These are phyloP conservation scores for Pseudomyrmex concolor DNA, from an alignment of 1,140 invertebrate genomes.

Conservation along the genomic window DNA sequence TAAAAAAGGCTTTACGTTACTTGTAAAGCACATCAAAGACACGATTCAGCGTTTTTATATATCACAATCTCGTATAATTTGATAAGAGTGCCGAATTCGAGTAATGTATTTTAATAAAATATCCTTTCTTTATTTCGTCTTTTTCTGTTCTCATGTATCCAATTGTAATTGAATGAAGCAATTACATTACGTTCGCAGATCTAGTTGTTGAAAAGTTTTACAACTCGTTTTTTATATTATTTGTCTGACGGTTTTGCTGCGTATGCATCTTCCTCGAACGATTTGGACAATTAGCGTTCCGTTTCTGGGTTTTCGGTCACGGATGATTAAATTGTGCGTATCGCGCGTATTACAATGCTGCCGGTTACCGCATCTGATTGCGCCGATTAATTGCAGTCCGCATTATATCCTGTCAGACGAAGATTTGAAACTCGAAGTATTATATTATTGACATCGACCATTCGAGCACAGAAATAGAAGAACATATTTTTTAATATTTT, in stretches of 20 bases:
- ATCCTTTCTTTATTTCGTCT: constrained; percentile 16
- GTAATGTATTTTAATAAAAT: constrained; percentile 57
- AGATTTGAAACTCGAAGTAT: background rate
- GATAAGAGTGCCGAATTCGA: constrained; percentile 25
- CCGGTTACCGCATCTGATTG: constrained; percentile 31
- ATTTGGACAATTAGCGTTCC: constrained; percentile 33
- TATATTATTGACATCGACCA: no score
- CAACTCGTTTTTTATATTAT: background rate
- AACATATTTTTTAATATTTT: background rate
- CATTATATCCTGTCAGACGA: constrained; percentile 1
- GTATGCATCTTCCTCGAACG: background rate
- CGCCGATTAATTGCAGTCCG: constrained; percentile 23
- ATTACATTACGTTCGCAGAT: constrained; percentile 5
- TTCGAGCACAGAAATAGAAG: background rate
- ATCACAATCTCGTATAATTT: constrained; percentile 39
- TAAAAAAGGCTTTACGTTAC: background rate
- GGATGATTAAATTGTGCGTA: constrained; percentile 50
- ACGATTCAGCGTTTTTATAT: background rate
- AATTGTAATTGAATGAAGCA: constrained; percentile 38
- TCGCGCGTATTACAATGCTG: constrained; percentile 36
- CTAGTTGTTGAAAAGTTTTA: constrained; percentile 17
- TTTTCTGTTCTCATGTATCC: constrained; percentile 3
- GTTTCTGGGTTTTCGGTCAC: constrained; percentile 20
- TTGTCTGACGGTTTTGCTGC: background rate
- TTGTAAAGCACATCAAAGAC: background rate